A percentile compares a stretch with the other conserved stretches of the same genome.
Evolutionary conservation across 37 sponge, comb jelly and placozoan species (phyloP).

Genomic region (Petrosia ficiformis): DNA sequence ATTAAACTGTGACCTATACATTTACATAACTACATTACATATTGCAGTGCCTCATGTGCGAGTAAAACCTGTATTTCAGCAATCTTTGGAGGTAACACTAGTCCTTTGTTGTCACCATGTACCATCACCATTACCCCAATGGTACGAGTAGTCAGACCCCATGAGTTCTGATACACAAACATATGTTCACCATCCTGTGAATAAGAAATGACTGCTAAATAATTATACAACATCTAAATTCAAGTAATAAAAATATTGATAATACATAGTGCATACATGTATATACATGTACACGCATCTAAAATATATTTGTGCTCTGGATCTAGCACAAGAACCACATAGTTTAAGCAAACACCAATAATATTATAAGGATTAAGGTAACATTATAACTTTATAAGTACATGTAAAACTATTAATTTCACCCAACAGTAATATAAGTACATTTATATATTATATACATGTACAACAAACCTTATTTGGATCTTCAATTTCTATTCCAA

Average conservation of each 20-base stretch:
- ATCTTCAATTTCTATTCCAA: slow-evolving; percentile 89
- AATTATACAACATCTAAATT: no score
- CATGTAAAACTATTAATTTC: no score
- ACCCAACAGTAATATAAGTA: background rate
- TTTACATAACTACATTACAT: no score
- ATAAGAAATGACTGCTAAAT: background rate
- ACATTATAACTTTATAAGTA: no score
- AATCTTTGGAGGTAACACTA: slow-evolving; percentile 90
- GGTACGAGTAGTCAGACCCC: slow-evolving; percentile 96
- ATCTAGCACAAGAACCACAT: no score
- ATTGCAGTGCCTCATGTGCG: no score
- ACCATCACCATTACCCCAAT: slow-evolving; percentile 95
- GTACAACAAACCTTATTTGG: slow-evolving; percentile 40
- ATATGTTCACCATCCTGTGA: slow-evolving; percentile 47
- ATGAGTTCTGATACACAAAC: slow-evolving; percentile 96
- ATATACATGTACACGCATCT: no score
- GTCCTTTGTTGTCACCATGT: slow-evolving; percentile 96
- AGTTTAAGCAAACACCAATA: background rate
- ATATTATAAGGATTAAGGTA: background rate
- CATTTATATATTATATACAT: background rate
- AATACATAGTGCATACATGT: no score
- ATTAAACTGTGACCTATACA: no score
- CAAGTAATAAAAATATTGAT: no score
- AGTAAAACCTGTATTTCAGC: background rate
- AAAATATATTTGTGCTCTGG: no score